Percentiles rank a stretch among this genome's conserved stretches.
Evolutionary conservation across 1,140 invertebrate genomes (phyloP).

Genomic region (Drosophila micromelanica): DNA sequence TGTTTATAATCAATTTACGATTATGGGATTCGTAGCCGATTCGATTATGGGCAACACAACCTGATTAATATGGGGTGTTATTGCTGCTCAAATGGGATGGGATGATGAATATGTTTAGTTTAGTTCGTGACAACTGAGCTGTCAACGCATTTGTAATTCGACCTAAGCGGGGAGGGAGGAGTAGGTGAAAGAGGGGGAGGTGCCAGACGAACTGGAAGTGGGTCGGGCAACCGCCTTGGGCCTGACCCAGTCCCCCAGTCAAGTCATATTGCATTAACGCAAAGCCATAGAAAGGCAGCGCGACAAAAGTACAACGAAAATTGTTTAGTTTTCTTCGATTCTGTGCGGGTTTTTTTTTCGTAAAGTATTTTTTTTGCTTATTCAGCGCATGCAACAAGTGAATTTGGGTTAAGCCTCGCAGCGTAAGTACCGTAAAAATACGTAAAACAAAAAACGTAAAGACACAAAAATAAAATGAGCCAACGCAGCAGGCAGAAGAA

Average conservation of each 20-base stretch:
- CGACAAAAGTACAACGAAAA: conserved; percentile 31
- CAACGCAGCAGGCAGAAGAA: conserved; percentile 42
- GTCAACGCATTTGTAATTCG: conserved; percentile 73
- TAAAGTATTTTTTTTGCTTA: conserved; percentile 66
- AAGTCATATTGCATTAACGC: conserved; percentile 64
- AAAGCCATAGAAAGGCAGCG: conserved; percentile 78
- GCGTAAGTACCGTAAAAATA: conserved; percentile 64
- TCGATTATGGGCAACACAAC: conserved; percentile 31
- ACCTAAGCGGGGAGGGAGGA: conserved; percentile 32
- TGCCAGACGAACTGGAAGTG: conserved; percentile 16
- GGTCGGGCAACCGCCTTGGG: conserved; percentile 55
- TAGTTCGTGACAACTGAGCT: conserved; percentile 65
- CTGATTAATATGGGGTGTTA: conserved; percentile 22
- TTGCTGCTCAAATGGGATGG: conserved; percentile 25
- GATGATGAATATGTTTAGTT: conserved; percentile 70
- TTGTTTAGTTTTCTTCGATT: conserved; percentile 65
- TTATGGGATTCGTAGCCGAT: conserved; percentile 12
- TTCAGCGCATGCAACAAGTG: conserved; percentile 82
- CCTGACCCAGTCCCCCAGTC: conserved; percentile 33
- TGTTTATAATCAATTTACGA: conserved; percentile 50
- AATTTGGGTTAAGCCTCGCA: conserved; percentile 78
- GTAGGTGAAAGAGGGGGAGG: background rate
- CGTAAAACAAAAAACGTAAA: conserved; percentile 16
- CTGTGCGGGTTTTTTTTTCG: conserved; percentile 24
- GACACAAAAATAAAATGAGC: conserved; percentile 66